Base-by-base conservation (phyloP, 2,797 vertebrate species). In the Nyctibius grandis region DNA sequence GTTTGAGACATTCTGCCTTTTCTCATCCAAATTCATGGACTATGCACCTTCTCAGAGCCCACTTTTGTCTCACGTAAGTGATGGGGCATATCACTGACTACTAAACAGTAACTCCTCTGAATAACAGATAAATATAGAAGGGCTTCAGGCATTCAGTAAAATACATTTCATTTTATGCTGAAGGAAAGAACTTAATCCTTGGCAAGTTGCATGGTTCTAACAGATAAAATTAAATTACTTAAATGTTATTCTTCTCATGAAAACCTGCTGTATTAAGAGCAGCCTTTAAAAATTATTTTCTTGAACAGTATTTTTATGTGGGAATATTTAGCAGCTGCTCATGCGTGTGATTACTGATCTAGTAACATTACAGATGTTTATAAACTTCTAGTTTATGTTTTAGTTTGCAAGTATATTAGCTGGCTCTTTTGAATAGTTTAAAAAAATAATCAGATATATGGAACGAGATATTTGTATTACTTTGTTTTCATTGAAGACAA, bases 181-280 rank as follows among this genome's bases (percentile, higher is more conserved):
- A 83, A 87, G 84, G 42, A 69, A 85, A 84, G 38, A 93, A 84
- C 63, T 88, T 85, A 96, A 93, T 91, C 79, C 57, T 88, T 88
- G 61, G 20, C 47, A 89, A 86, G 61, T 69, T 90, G 42, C 56
- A 68, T 85, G 77, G 36, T 67, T 93, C 42, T 92, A 82, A 65
- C 36, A 88, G 73, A 96, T 90, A 93, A 96, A 95, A 93, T 85
- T 64, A 92, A 93, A 88, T 89, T 89, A 68, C 70, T 89, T 89
- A n/a, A 91, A 83, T 44, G 16, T 61, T 64, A 48, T 42, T 88
- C 68, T 88, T 12, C 57, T 89, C 3, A 3, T 90, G 64, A 57
- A 92, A 91, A 78, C 21, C 25, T 88, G 9, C 40, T 20, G 1
- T 79, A 70, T 91, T 89, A 91, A 59, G 38, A 80, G 16, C 31